Conservation (phyloP, 2,888 invertebrate species). For the Leucozona laternaria region DNA sequence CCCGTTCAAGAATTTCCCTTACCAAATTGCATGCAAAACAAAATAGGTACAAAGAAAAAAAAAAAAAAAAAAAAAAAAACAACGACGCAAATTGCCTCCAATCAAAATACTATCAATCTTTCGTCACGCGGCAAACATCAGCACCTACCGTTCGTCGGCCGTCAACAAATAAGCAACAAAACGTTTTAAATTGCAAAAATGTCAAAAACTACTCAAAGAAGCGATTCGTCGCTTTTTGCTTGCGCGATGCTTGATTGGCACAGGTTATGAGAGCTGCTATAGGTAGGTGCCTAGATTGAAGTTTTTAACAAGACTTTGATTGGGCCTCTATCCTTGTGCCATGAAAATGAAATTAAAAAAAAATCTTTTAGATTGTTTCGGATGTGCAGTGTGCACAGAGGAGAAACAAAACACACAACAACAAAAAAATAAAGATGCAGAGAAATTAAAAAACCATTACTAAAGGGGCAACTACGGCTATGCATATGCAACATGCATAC, state of each 20-base stretch:
- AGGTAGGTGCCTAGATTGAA: no score
- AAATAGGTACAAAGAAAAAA: no score
- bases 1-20: no score
- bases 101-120: constrained; percentile 42
- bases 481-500: constrained; percentile 62
- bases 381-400: background rate
- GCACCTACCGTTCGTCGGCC: constrained; percentile 21
- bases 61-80: background rate
- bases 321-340: constrained; percentile 12
- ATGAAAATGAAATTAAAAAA: background rate
- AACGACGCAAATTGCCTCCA: constrained; percentile 21
- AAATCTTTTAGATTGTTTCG: constrained; percentile 42
- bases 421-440: constrained; percentile 43
- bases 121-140: constrained; percentile 64
- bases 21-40: background rate
- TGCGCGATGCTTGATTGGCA: no score
- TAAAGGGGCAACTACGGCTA: constrained; percentile 39
- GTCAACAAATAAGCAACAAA: constrained; percentile 47
- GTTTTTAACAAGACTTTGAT: no score
- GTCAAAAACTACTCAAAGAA: constrained; percentile 38
- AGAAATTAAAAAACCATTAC: constrained; percentile 70
- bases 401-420: background rate
- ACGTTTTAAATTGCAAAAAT: constrained; percentile 45
- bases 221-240: constrained; percentile 12
- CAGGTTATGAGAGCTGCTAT: no score